phyloP scores from a whole-genome alignment of 2,113 vertebrate species.

The Cyphotilapia sp. region DNA sequence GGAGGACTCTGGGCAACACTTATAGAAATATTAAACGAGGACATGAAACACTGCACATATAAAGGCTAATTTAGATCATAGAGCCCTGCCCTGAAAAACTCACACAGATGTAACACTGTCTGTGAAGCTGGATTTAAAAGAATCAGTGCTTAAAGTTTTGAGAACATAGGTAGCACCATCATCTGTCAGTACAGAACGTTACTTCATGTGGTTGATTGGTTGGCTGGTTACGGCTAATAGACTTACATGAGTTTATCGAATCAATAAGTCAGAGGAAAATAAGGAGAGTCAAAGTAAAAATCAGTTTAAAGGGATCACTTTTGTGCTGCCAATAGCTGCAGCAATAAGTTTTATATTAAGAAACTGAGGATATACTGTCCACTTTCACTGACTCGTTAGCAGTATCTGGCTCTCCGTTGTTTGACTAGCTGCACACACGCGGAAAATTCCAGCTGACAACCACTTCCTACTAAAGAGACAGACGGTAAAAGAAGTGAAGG shows the following conservation, averaged over 20 bases:
- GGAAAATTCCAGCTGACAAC: background rate
- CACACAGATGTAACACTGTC: background rate
- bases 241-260: background rate
- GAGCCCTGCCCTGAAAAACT: background rate
- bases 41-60: background rate
- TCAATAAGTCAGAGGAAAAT: background rate
- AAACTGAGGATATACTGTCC: background rate
- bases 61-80: background rate
- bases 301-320: background rate
- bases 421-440: fast-evolving
- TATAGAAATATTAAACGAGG: background rate
- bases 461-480: background rate
- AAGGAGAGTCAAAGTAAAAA: background rate
- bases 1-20: background rate
- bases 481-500: background rate
- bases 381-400: background rate
- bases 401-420: background rate
- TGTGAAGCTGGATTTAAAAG: background rate
- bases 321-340: background rate
- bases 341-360: background rate
- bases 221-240: background rate
- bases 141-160: background rate
- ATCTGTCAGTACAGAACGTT: background rate
- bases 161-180: background rate
- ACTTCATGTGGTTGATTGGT: background rate